Base-by-base conservation (phyloP, 2,113 vertebrate species). In the Anguilla japonica region DNA sequence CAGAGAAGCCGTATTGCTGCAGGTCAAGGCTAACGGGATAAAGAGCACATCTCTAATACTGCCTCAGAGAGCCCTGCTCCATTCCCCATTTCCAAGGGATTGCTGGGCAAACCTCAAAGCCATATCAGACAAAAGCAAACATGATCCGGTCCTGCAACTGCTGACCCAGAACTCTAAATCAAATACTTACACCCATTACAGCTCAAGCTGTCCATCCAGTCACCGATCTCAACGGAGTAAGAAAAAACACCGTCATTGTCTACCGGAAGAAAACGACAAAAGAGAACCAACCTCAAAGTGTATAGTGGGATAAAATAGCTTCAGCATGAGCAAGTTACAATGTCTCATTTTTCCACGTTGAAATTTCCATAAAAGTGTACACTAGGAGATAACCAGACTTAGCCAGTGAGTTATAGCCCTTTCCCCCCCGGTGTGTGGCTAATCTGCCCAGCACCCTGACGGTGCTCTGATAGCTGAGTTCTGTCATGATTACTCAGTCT, bases 401-500 rank as follows among this genome's bases (percentile, higher is more conserved):
- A 60, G 53, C 82, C 39, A n/a, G 82, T 40, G 53, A 83, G 53
- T 83, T 83, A 8, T 57, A 83, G 46, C 16, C 50, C 29, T n/a
- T 83, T 83, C 29, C 81, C 22, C 46, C 79, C 41, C 79, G 41
- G 79, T 41, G 79, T 75, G 79, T 84, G 57, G 83, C 63, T 79
- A 89, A 90, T 90, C 84, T 84, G 71, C 79, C 81, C 87, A 83
- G 71, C 86, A 84, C 15, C 41, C 81, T 43, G 81, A 90, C 84
- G 82, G 67, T 56, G 80, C 41, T 34, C 46, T 81, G 56, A 89
- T 86, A 87, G 53, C 79, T 40, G 16, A 84, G 84, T 75, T 89
- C 81, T 87, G 87, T 87, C 82, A 89, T 50, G 84, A 86, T 75
- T 41, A 57, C 84, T 89, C 71, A 84, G 83, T 83, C 81, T 89